These are phyloP conservation scores for Tuta absoluta DNA, from an alignment of 2,888 invertebrate species.

Conservation along the genomic window DNA sequence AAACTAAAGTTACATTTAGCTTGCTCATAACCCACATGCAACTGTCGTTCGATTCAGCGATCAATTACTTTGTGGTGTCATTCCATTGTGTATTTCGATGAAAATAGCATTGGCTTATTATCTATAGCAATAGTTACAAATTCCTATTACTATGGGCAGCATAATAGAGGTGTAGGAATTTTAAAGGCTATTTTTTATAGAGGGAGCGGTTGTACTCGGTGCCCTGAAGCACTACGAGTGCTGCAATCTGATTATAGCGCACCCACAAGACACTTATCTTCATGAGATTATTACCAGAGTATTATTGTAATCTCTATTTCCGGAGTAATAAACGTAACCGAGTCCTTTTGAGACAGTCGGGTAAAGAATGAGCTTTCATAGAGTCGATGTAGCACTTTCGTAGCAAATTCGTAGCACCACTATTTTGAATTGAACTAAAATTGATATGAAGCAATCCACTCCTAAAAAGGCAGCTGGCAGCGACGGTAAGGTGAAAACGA, in stretches of 20 bases:
- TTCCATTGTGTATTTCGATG: neutral
- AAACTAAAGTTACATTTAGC: conserved; percentile 11
- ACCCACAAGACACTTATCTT: conserved; percentile 53
- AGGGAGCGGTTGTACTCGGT: conserved; percentile 70
- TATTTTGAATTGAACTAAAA: neutral
- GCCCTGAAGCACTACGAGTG: conserved; percentile 73
- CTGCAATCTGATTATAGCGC: conserved; percentile 80
- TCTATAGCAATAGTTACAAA: conserved; percentile 6
- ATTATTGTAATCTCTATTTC: neutral
- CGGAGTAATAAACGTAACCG: too few relatives aligned
- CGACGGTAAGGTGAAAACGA: too few relatives aligned
- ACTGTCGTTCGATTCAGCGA: conserved; percentile 13
- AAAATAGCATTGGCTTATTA: neutral
- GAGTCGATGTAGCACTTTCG: conserved; percentile 14
- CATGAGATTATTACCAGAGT: neutral
- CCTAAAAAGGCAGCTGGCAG: too few relatives aligned
- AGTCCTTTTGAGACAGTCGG: neutral
- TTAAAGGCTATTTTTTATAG: conserved; percentile 42
- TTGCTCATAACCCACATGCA: neutral
- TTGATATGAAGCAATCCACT: too few relatives aligned
- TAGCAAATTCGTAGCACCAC: conserved; percentile 22
- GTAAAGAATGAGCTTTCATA: neutral
- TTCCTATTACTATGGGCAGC: conserved; percentile 23
- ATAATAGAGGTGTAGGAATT: conserved; percentile 28
- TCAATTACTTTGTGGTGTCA: conserved; percentile 9